Evolutionary conservation across 2,113 vertebrate species (phyloP), one percentile per base, ranked within the genome.

Genomic region (Pantherophis guttatus): DNA sequence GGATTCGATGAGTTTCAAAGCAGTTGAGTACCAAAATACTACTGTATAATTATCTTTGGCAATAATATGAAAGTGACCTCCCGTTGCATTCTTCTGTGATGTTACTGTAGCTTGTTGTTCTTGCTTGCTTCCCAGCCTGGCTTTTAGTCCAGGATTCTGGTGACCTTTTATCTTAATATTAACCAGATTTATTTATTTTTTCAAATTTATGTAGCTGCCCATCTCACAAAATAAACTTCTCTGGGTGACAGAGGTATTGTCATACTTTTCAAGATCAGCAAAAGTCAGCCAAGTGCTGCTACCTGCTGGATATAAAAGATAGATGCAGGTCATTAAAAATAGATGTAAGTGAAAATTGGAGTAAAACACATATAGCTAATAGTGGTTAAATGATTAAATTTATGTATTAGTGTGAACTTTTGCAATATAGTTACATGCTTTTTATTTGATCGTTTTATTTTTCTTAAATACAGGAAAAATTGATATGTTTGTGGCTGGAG

Each of bases 401-500:
- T 29, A 54, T 88, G 1, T 39, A 53, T 44, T 53, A 50, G n/a
- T 8, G 15, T 29, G 59, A 52, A 70, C n/a, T 89, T 23, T 89
- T 39, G 29, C 1, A 5, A 55, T 70, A 54, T 33, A 21, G 11
- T 7, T 55, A 44, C 62, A 33, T 24, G 29, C 23, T 7, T 44
- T 29, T 48, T 53, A 6, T 81, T 89, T 85, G 6, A 81, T 39
- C 39, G 33, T 81, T 81, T 81, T 21, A 21, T 44, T 81, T 81
- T 39, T 81, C 75, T 81, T 81, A 81, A 81, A 81, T 44, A 91
- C 90, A 99, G 99, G 99, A 86, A 98, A 98, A 95, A 17, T 99
- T 93, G 99, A 99, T 97, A 99, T 99, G 99, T 92, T 99, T 94
- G 99, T 99, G 93, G 98, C 98, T 54, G 97, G 98, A 0, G 99